Percentiles rank a stretch among this genome's conserved stretches.
Conservation (phyloP, 2,888 invertebrate species). For the Allophyes oxyacanthae region DNA sequence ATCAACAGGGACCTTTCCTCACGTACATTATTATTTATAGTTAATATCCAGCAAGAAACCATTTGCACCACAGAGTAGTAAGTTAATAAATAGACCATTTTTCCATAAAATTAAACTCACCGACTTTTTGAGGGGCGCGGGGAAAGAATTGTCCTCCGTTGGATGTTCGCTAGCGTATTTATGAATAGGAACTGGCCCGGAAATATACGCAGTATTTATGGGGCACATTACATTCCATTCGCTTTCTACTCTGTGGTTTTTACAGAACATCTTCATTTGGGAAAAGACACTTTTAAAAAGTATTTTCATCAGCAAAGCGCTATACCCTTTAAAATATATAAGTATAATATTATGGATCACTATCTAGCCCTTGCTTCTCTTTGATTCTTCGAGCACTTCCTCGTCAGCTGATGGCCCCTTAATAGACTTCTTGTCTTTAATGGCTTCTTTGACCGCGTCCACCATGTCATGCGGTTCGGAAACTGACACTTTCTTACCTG, state of each 20-base stretch:
- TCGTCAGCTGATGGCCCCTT: slow-evolving; percentile 69
- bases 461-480: slow-evolving; percentile 89
- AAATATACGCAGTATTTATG: too few relatives aligned
- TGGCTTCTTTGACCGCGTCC: slow-evolving; percentile 90
- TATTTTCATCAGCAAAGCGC: slow-evolving; percentile 38
- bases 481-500: slow-evolving; percentile 91
- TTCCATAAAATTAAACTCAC: too few relatives aligned
- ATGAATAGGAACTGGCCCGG: too few relatives aligned
- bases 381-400: slow-evolving; percentile 78
- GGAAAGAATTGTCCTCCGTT: too few relatives aligned
- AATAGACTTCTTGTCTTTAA: slow-evolving; percentile 85
- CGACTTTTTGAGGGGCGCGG: too few relatives aligned
- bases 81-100: too few relatives aligned
- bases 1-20: too few relatives aligned
- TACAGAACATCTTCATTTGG: background rate
- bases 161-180: too few relatives aligned
- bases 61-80: too few relatives aligned
- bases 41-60: too few relatives aligned
- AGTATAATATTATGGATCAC: slow-evolving; percentile 12
- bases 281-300: background rate
- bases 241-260: background rate
- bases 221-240: too few relatives aligned
- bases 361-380: slow-evolving; percentile 81
- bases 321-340: slow-evolving; percentile 17
- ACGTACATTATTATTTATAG: too few relatives aligned